Evolutionary conservation across 1,140 invertebrate species (phyloP), one percentile per base, ranked within the genome.

Genomic region (Liolophura sinensis): DNA sequence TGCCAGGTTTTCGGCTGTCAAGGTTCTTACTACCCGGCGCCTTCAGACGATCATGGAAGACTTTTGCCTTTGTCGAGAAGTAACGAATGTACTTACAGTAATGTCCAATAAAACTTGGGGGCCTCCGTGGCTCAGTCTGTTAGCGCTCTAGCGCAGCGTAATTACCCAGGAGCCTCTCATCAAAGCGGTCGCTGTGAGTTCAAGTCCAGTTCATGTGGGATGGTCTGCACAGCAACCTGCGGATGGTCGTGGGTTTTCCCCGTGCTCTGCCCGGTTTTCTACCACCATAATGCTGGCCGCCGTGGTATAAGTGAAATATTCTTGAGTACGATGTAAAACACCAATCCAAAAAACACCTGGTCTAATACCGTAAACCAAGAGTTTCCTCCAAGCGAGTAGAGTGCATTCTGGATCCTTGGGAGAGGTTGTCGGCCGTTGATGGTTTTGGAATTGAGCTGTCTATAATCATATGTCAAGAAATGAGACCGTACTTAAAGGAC

Each of bases 91-190:
- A 86, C 63, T 73, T 70, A 0, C 79, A 52, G 67, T 82, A 82
- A 65, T 83, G 86, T 51, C 79, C 77, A 40, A 82, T 51, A 24
- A 88, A 70, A 4, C 87, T n/a, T n/a, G n/a, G n/a, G 31, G 31
- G 31, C 31, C 9, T 40, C 31, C 31, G 31, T 40, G 31, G 31
- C 3, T 9, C 25, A 57, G 67, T 27, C 5, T 62, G 51, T 72
- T 65, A 5, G 64, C 67, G 25, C 55, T 52, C 48, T 58, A 68
- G 9, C 55, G 7, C 6, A 63, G 55, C 1, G 51, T 54, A 54
- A 66, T 64, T 16, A 66, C 66, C 0, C 69, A 40, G 31, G 63
- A 69, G 40, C 69, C 61, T 40, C 64, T 18, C 25, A 72, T 65
- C 1, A 60, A 47, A 14, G 69, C 70, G 1, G 64, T 67, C 3